Percentiles rank a stretch among this genome's conserved stretches.
These are phyloP conservation scores for Anomalospiza imberbis DNA, from an alignment of 2,797 vertebrate species.

Conservation along the genomic window DNA sequence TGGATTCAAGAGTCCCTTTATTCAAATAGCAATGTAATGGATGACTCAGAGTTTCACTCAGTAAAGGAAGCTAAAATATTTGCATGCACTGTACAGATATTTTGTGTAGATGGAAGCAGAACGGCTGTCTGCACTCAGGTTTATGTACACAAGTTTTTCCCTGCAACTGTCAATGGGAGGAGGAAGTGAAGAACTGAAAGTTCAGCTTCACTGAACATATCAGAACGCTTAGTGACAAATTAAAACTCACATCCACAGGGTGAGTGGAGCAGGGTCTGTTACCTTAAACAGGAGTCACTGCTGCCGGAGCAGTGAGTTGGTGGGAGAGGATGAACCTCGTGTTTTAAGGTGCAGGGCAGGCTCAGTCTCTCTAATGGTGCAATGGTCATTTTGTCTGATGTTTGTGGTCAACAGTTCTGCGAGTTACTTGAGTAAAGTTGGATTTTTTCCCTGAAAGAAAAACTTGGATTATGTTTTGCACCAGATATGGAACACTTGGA, in stretches of 20 bases:
- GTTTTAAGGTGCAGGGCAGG: neutral
- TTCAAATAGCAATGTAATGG: neutral
- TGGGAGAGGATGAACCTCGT: fast-evolving
- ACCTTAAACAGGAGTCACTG: neutral
- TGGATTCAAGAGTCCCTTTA: neutral
- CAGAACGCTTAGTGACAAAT: neutral
- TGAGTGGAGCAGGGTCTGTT: neutral
- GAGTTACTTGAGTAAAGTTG: neutral
- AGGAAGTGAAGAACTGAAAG: neutral
- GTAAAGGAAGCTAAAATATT: neutral
- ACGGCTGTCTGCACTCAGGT: neutral
- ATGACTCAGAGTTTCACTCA: conserved; percentile 10
- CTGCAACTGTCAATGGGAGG: neutral
- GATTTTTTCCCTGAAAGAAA: neutral
- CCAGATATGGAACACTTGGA: neutral
- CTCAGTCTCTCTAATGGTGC: neutral
- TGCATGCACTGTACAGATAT: neutral
- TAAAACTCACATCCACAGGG: fast-evolving
- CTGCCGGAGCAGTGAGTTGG: neutral
- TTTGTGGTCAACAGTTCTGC: neutral
- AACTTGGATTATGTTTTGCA: neutral
- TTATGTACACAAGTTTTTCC: neutral
- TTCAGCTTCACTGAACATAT: neutral
- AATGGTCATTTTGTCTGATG: neutral
- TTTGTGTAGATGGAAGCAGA: neutral